Percentiles rank a stretch among this genome's conserved stretches.
Conservation (phyloP, 1,140 invertebrate genomes). For the Drosophila novamexicana region DNA sequence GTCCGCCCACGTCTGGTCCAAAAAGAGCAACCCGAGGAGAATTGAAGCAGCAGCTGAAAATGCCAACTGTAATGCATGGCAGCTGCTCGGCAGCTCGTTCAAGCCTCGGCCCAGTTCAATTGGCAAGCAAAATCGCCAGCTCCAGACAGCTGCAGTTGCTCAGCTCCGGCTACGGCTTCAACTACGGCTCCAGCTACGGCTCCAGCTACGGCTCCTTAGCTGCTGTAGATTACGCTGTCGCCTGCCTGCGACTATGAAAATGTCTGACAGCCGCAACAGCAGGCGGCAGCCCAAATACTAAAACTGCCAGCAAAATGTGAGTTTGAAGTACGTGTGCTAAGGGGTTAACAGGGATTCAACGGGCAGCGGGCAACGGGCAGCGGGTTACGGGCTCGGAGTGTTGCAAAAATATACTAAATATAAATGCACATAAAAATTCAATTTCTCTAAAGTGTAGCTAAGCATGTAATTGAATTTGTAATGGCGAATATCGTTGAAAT, state of each 20-base stretch:
- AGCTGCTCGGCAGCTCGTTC: slow-evolving; percentile 10
- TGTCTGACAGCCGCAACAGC: slow-evolving; percentile 50
- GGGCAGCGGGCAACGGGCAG: neutral
- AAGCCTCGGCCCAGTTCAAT: slow-evolving; percentile 46
- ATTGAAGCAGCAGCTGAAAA: slow-evolving; percentile 7
- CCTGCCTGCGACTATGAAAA: slow-evolving; percentile 62
- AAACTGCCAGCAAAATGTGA: slow-evolving; percentile 45
- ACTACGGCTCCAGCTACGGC: neutral
- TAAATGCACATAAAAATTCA: slow-evolving; percentile 83
- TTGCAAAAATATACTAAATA: slow-evolving; percentile 81
- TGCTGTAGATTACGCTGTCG: slow-evolving; percentile 70
- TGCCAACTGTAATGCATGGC: slow-evolving; percentile 27
- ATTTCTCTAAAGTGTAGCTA: slow-evolving; percentile 83
- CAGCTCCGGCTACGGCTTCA: slow-evolving; percentile 1
- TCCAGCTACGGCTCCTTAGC: slow-evolving; percentile 35
- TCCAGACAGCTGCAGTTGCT: neutral
- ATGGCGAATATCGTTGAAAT: slow-evolving; percentile 77
- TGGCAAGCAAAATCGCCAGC: slow-evolving; percentile 19
- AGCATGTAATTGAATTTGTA: slow-evolving; percentile 83
- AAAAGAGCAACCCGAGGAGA: neutral
- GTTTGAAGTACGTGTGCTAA: slow-evolving; percentile 23
- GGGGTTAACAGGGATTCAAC: neutral
- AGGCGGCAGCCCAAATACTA: slow-evolving; percentile 33
- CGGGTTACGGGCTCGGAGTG: slow-evolving; percentile 16
- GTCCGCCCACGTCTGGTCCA: neutral